A percentile compares a stretch with the other conserved stretches of the same genome.
These are phyloP conservation scores for Odocoileus virginianus DNA, from an alignment of 2,113 vertebrate genomes.

Conservation along the genomic window DNA sequence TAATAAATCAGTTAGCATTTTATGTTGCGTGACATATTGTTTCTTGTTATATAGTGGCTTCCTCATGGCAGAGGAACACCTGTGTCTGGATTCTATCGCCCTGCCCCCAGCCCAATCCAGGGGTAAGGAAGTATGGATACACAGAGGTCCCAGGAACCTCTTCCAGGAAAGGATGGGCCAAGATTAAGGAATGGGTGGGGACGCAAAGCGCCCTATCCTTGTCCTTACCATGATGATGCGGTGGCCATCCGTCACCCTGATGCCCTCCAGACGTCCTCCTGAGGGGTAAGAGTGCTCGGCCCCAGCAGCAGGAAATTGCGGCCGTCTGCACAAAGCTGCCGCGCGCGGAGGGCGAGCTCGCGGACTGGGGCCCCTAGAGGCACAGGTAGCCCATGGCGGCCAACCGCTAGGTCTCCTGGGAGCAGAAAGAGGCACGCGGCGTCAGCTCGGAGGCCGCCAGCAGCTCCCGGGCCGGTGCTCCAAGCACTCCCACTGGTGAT, in stretches of 20 bases:
- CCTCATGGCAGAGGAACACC: neutral
- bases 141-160: neutral
- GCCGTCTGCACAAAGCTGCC: slow-evolving; percentile 93
- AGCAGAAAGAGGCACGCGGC: slow-evolving; percentile 87
- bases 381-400: slow-evolving; percentile 89
- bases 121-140: neutral
- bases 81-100: neutral
- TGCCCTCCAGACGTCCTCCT: slow-evolving; percentile 94
- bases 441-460: slow-evolving; percentile 94
- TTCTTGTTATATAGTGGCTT: no score
- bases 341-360: slow-evolving; percentile 91
- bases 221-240: slow-evolving; percentile 86
- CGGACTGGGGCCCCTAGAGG: slow-evolving; percentile 89
- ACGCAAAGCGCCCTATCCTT: fast-evolving
- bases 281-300: slow-evolving; percentile 90
- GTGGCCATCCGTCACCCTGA: slow-evolving; percentile 90
- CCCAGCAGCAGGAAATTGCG: slow-evolving; percentile 88
- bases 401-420: slow-evolving; percentile 93
- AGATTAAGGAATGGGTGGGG: neutral
- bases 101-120: neutral
- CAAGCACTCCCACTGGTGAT: slow-evolving; percentile 88
- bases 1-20: neutral
- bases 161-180: neutral
- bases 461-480: slow-evolving; percentile 86
- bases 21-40: neutral